Evolutionary conservation across 2,113 vertebrate genomes (phyloP).

Genomic region (Rhagologus leucostigma): DNA sequence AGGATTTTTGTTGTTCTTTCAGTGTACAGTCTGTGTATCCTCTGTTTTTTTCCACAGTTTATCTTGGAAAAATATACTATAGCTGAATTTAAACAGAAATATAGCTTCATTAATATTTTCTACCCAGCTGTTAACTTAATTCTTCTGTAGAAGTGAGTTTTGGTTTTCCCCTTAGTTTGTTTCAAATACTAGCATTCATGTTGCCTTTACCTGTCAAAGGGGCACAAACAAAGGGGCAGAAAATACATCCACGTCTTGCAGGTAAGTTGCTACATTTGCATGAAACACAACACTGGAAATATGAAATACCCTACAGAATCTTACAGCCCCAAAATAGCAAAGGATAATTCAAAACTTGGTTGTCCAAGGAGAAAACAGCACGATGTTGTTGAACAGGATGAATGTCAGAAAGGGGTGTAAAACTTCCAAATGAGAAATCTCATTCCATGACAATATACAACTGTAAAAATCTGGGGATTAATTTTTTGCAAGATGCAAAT

Average conservation of each 20-base stretch:
- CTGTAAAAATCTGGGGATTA: neutral
- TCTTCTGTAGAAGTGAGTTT: neutral
- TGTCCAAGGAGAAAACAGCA: neutral
- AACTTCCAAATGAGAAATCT: neutral
- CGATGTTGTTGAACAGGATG: neutral
- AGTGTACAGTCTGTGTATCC: accelerated
- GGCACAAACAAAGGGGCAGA: neutral
- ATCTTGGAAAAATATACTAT: neutral
- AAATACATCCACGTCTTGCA: neutral
- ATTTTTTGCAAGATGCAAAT: neutral
- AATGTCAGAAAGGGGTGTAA: neutral
- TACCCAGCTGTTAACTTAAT: neutral
- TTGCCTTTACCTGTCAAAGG: neutral
- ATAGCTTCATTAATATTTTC: neutral
- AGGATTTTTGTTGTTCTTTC: neutral
- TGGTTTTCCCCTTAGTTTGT: neutral
- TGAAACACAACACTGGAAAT: neutral
- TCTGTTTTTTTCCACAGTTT: neutral
- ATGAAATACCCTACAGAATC: neutral
- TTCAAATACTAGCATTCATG: neutral
- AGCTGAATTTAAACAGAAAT: neutral
- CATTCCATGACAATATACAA: neutral
- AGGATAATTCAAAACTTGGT: neutral
- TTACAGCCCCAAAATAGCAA: neutral
- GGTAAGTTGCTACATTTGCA: neutral